Base-by-base conservation (phyloP, 1,140 invertebrate genomes). In the Tetragonula clypearis region DNA sequence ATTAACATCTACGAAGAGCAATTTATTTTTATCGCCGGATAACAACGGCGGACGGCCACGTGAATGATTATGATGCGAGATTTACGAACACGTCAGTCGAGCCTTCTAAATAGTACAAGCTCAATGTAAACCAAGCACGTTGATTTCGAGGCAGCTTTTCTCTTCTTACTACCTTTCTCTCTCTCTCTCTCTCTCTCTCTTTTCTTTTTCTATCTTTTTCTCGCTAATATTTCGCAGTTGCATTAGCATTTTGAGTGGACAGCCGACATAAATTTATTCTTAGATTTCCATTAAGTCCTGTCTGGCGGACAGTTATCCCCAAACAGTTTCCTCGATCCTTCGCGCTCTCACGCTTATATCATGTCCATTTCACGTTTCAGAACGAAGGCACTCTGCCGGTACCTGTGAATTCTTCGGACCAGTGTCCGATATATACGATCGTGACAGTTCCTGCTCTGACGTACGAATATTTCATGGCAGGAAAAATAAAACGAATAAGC, bases 201-300 rank as follows among this genome's bases (percentile, higher is more conserved):
- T n/a, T 30, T 69, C 30, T 21, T 19, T 23, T 19, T 69, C 21
- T 35, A 6, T 68, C 15, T 19, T 19, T 68, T 17, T 11, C 74
- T 23, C 15, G 30, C 60, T 78, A 78, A 79, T 86, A 60, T 62
- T 41, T 69, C 55, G 14, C 60, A n/a, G 21, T 35, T 30, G 26
- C 41, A 79, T 86, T 86, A 79, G 62, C 79, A 78, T 87, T 82
- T 75, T 78, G 85, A 79, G 26, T 41, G 75, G 17, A 62, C 41
- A 23, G 5, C 30, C 17, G 26, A 30, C 30, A 79, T 79, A 83
- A 87, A 86, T 84, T 79, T 83, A 88, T 79, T 86, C 79, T 76
- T 71, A 86, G 71, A n/a, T 41, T 71, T 60, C 71, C 72, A 76
- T 73, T 85, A 71, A 35, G 56, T 41, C n/a, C n/a, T n/a, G n/a